Conservation (phyloP, 1,140 invertebrate genomes). For the Solen grandis region DNA sequence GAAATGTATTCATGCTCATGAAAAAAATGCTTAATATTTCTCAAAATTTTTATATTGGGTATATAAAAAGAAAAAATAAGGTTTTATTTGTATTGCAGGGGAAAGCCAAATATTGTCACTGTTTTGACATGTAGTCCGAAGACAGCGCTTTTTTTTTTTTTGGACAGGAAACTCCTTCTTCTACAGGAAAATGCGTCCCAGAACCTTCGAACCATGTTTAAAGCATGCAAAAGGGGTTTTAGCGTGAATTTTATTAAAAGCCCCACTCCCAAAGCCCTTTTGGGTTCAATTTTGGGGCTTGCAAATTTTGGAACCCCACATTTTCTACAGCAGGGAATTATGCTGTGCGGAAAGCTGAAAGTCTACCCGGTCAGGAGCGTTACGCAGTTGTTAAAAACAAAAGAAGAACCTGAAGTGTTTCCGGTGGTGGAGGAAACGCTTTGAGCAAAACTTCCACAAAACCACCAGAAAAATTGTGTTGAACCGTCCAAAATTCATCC, state of each 20-base stretch:
- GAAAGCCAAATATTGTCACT: slow-evolving; percentile 67
- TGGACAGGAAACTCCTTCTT: slow-evolving; percentile 58
- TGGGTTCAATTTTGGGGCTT: slow-evolving; percentile 55
- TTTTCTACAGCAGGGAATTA: slow-evolving; percentile 62
- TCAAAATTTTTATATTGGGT: no score
- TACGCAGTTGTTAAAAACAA: slow-evolving; percentile 61
- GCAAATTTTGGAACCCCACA: slow-evolving; percentile 62
- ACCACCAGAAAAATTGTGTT: slow-evolving; percentile 21
- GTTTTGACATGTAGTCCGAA: slow-evolving; percentile 68
- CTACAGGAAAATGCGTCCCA: slow-evolving; percentile 54
- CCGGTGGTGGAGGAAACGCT: slow-evolving; percentile 69
- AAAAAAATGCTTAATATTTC: no score
- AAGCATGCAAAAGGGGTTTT: slow-evolving; percentile 64
- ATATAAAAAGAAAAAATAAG: no score
- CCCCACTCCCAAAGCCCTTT: slow-evolving; percentile 68
- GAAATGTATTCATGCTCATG: no score
- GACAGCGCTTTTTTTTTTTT: slow-evolving; percentile 66
- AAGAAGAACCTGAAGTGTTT: slow-evolving; percentile 33
- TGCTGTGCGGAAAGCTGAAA: slow-evolving; percentile 65
- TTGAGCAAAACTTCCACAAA: slow-evolving; percentile 13
- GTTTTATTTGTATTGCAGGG: slow-evolving; percentile 49
- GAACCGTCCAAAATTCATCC: slow-evolving; percentile 31
- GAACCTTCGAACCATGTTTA: slow-evolving; percentile 60
- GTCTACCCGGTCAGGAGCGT: slow-evolving; percentile 59
- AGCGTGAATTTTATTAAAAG: slow-evolving; percentile 66